Evolutionary conservation across 2,113 vertebrate genomes (phyloP).

Genomic region (Nycticryphes semicollaris): DNA sequence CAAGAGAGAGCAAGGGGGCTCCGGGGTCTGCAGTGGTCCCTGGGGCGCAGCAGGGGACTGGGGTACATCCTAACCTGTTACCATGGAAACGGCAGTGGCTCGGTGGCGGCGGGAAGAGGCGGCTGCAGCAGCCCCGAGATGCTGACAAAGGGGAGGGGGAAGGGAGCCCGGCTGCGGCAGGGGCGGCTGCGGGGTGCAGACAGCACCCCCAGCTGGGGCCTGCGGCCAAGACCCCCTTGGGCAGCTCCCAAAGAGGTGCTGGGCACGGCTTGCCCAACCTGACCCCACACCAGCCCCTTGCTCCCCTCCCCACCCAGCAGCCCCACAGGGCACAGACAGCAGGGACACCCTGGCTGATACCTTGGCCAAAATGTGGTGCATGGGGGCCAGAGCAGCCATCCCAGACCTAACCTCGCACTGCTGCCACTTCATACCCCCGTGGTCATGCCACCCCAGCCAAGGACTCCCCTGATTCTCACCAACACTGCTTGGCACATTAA

Average conservation of each 20-base stretch:
- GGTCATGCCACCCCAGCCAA: neutral
- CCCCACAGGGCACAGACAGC: neutral
- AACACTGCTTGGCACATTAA: neutral
- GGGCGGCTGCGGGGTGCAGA: neutral
- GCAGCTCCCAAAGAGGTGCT: neutral
- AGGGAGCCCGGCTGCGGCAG: constrained; percentile 27
- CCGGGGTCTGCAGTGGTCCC: rapidly evolving
- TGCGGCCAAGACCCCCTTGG: rapidly evolving
- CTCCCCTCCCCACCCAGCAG: neutral
- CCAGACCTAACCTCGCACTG: rapidly evolving
- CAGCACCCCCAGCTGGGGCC: neutral
- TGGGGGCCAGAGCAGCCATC: neutral
- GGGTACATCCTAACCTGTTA: constrained; percentile 34
- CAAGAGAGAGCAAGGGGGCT: rapidly evolving
- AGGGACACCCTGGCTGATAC: neutral
- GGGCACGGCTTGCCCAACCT: rapidly evolving
- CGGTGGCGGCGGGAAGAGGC: constrained; percentile 33
- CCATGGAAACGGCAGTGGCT: constrained; percentile 51
- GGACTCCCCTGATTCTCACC: neutral
- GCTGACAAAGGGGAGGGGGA: constrained; percentile 55
- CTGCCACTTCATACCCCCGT: neutral
- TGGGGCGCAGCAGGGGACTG: neutral
- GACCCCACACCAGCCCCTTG: rapidly evolving
- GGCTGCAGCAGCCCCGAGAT: constrained; percentile 52
- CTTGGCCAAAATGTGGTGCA: rapidly evolving